These are phyloP conservation scores for Actinemys pallida DNA, from an alignment of 2,113 vertebrate genomes.

Conservation along the genomic window DNA sequence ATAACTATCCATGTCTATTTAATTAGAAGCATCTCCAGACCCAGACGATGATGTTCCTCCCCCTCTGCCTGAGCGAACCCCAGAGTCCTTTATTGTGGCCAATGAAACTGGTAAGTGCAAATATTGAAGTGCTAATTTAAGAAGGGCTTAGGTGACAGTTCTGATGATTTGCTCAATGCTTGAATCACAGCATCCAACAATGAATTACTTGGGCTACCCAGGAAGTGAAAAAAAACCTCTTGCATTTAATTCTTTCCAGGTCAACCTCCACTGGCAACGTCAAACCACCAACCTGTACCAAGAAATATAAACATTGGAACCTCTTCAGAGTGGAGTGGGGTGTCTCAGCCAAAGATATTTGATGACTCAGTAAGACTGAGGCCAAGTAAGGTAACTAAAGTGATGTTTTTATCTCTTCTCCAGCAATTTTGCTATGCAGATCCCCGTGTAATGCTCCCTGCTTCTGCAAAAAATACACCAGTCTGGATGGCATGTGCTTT, in stretches of 20 bases:
- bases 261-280: conserved; percentile 26
- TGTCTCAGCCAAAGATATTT: conserved; percentile 34
- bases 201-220: background rate
- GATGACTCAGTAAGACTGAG: conserved; percentile 62
- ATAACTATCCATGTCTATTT: conserved; percentile 13
- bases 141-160: background rate
- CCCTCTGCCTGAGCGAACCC: conserved; percentile 91
- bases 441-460: fast-evolving
- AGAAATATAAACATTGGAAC: conserved; percentile 64
- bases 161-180: fast-evolving
- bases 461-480: background rate
- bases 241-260: conserved; percentile 46
- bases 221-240: background rate
- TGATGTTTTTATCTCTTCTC: background rate
- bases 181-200: fast-evolving
- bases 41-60: conserved; percentile 86
- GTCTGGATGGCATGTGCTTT: background rate
- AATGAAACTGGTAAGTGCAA: conserved; percentile 76
- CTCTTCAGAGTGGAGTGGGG: conserved; percentile 85
- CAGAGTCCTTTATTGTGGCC: conserved; percentile 90
- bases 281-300: conserved; percentile 39
- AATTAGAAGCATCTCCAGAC: conserved; percentile 19
- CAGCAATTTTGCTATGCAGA: background rate
- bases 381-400: conserved; percentile 80
- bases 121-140: background rate